phyloP scores from a whole-genome alignment of 2,797 vertebrate genomes.

The Orientallactaga sibirica region DNA sequence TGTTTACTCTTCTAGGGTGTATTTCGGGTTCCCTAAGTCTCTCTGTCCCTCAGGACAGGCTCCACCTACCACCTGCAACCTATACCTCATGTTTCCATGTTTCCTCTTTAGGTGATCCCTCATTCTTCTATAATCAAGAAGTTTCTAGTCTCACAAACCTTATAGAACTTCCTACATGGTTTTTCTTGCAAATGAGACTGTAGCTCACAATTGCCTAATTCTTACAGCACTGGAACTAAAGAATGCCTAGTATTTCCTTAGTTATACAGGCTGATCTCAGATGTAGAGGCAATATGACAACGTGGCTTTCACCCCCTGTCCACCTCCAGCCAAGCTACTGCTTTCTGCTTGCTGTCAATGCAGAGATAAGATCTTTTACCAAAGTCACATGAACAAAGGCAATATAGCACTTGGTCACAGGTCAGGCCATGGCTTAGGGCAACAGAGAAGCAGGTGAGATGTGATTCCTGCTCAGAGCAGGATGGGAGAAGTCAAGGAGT shows the following conservation, averaged over 20 bases:
- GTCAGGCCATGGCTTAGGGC: not conserved
- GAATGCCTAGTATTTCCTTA: not conserved
- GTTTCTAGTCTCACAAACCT: slow-evolving; percentile 16
- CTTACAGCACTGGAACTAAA: not conserved
- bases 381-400: not conserved
- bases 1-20: not conserved
- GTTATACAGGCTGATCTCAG: not conserved
- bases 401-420: not conserved
- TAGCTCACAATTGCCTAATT: not conserved
- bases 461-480: not conserved
- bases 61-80: no score
- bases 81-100: not conserved
- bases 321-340: not conserved
- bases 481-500: not conserved
- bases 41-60: not conserved
- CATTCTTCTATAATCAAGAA: slow-evolving; percentile 22
- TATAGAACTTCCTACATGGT: slow-evolving; percentile 3
- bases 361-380: slow-evolving; percentile 11
- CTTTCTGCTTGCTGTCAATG: not conserved
- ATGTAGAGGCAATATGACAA: not conserved
- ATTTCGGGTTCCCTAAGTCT: not conserved
- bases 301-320: not conserved
- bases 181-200: slow-evolving; percentile 54
- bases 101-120: not conserved
- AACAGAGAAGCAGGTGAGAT: not conserved